Evolutionary conservation across 2,888 invertebrate species (phyloP).

Genomic region (Xanthia togata): DNA sequence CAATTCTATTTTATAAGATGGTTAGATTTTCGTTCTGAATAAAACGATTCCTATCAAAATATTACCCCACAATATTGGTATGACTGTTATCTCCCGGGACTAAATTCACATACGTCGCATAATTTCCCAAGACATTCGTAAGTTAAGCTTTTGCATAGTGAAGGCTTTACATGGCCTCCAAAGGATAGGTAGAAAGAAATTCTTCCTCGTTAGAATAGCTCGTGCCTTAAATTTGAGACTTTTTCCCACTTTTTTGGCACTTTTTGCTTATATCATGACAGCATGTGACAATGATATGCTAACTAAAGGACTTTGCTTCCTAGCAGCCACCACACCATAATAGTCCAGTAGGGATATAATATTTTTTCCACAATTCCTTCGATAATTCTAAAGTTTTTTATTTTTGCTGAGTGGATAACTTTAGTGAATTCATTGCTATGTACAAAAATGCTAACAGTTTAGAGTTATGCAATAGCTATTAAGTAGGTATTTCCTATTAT

Average conservation of each 20-base stretch:
- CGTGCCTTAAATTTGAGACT: not conserved
- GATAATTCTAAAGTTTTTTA: no score
- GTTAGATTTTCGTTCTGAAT: not conserved
- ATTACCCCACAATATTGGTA: conserved; percentile 1
- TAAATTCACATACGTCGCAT: not conserved
- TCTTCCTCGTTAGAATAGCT: not conserved
- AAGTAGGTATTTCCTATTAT: no score
- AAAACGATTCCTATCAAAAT: not conserved
- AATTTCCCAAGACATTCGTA: conserved; percentile 50
- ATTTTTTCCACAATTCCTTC: no score
- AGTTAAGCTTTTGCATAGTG: conserved; percentile 18
- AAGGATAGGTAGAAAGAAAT: not conserved
- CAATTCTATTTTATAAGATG: not conserved
- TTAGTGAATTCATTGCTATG: no score
- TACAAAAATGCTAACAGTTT: no score
- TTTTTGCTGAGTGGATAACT: no score
- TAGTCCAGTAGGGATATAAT: no score
- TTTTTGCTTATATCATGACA: no score
- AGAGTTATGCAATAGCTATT: no score
- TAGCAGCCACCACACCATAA: no score
- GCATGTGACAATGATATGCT: not conserved
- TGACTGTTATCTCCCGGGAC: conserved; percentile 22
- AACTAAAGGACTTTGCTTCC: not conserved
- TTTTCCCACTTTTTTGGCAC: no score
- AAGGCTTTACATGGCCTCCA: conserved; percentile 9